Evolutionary conservation across 2,797 vertebrate species (phyloP), one percentile per base, ranked within the genome.

Genomic region (Yasuhikotakia modesta): DNA sequence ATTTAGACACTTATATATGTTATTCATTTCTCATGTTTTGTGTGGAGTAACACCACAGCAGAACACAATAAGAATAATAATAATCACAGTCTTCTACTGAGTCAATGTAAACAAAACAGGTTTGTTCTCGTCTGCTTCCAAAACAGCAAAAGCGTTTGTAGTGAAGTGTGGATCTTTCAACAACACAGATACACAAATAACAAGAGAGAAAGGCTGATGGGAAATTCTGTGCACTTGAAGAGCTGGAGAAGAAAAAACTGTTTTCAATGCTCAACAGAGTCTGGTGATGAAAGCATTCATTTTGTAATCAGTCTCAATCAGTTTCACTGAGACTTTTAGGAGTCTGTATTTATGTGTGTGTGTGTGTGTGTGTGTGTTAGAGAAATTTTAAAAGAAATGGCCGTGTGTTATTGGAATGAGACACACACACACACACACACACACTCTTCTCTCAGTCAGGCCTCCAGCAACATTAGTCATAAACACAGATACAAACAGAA

Each of bases 401-500:
- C 84, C 83, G 87, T 89, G 45, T 67, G 48, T 65, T 52, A 89
- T 84, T 84, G 87, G 87, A 88, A 82, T 84, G 72, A 83, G 60
- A 84, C 74, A 85, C 78, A 80, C 82, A 50, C 46, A 50, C 70
- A 85, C 76, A 79, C 81, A 84, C 70, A 83, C 79, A 86, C 79
- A 80, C 83, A 84, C 84, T 79, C 71, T 85, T 81, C 84, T 81
- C 82, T 87, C 87, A 85, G 66, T 87, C 87, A 85, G 66, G 86
- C 88, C 87, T 80, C 81, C 84, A 74, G 89, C 75, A 87, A 81
- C 86, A 88, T 91, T 90, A 91, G 88, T 87, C 76, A 78, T 70
- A 61, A 71, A 70, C 72, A 57, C 66, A 79, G 17, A 76, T 52
- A 50, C 77, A 52, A 65, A 76, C 22, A 79, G 85, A 87, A 88